These are phyloP conservation scores for Sylvia borin DNA, from an alignment of 2,797 vertebrate genomes.

Conservation along the genomic window DNA sequence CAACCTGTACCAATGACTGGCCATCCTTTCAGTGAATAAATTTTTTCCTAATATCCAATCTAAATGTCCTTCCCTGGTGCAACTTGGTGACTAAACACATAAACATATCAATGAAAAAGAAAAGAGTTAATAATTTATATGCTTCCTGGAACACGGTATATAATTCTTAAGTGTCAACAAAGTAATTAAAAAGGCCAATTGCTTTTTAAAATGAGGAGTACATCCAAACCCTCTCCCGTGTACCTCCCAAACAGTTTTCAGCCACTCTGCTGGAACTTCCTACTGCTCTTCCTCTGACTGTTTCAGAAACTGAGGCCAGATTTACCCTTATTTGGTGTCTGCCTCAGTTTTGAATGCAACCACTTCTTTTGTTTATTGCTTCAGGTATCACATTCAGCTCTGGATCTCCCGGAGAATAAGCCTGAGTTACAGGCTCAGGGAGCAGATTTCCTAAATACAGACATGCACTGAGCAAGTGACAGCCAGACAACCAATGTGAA, in stretches of 20 bases:
- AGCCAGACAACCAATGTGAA: neutral
- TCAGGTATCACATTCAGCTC: neutral
- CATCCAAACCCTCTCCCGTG: neutral
- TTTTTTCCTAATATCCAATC: neutral
- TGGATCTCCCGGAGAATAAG: neutral
- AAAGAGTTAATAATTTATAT: neutral
- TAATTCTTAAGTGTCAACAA: neutral
- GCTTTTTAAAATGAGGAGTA: neutral
- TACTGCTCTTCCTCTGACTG: neutral
- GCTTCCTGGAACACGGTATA: neutral
- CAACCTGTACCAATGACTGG: too few species aligned
- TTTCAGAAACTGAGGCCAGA: neutral
- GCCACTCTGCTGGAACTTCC: neutral
- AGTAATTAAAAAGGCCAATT: neutral
- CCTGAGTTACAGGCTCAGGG: neutral
- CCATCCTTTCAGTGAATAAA: neutral
- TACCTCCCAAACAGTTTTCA: neutral
- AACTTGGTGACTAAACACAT: neutral
- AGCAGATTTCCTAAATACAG: neutral
- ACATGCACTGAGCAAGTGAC: accelerated
- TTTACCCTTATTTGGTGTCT: neutral
- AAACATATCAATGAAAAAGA: neutral
- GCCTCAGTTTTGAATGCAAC: neutral
- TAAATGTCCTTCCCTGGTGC: neutral
- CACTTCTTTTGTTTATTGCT: neutral